Conservation (phyloP, 2,797 vertebrate species). For the Scarus forsteni region DNA sequence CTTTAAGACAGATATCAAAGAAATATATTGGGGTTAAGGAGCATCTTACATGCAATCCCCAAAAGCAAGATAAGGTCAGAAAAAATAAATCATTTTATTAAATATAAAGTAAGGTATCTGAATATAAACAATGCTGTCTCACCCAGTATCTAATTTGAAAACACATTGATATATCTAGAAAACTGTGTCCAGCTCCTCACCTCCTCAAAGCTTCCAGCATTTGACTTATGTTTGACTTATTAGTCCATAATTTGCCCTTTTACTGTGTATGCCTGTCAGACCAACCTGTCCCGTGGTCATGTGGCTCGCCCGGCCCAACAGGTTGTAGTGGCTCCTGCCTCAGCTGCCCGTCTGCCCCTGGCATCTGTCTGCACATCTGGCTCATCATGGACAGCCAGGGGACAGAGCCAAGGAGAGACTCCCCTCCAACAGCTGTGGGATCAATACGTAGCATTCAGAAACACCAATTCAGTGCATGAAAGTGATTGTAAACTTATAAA, state of each 20-base stretch:
- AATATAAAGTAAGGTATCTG: too few relatives aligned
- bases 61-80: too few relatives aligned
- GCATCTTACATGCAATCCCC: too few relatives aligned
- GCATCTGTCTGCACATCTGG: constrained; percentile 83
- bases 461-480: background rate
- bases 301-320: constrained; percentile 89
- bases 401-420: constrained; percentile 74
- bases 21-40: too few relatives aligned
- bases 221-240: constrained; percentile 12
- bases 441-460: constrained; percentile 22
- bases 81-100: too few relatives aligned
- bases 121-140: too few relatives aligned
- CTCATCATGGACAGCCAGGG: constrained; percentile 54
- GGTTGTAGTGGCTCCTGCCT: constrained; percentile 86
- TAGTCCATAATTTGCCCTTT: constrained; percentile 18
- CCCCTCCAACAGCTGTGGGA: constrained; percentile 43
- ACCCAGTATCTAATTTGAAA: too few relatives aligned
- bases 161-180: too few relatives aligned
- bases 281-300: constrained; percentile 84
- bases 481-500: background rate
- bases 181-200: too few relatives aligned
- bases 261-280: constrained; percentile 41
- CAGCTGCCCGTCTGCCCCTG: constrained; percentile 78
- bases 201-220: too few relatives aligned
- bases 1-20: too few relatives aligned